Conservation (phyloP, 2,888 invertebrate genomes). For the Phorcus lineatus region DNA sequence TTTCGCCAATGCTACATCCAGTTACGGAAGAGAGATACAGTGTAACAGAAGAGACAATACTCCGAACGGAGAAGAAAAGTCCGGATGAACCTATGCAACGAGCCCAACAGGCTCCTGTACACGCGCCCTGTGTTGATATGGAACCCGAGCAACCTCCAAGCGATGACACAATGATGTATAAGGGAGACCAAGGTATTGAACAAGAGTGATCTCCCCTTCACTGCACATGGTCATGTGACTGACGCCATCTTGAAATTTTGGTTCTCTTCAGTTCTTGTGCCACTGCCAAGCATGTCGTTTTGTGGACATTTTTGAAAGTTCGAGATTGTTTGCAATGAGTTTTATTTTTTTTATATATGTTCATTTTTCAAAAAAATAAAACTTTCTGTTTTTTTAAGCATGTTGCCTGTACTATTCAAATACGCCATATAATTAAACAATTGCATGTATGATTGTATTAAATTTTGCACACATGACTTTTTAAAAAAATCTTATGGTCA, state of each 20-base stretch:
- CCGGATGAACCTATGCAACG: conserved; percentile 42
- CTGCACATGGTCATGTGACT: background rate
- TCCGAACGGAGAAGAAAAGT: conserved; percentile 42
- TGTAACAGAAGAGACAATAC: conserved; percentile 53
- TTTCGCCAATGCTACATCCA: conserved; percentile 28
- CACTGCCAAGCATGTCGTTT: no score
- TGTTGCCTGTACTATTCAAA: no score
- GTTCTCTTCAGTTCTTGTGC: no score
- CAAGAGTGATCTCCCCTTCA: background rate
- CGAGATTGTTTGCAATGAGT: no score
- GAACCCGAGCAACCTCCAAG: background rate
- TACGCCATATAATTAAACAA: no score
- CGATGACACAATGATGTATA: conserved; percentile 3
- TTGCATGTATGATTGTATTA: no score
- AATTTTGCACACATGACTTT: no score
- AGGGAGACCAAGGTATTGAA: conserved; percentile 14
- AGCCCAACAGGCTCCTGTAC: conserved; percentile 2
- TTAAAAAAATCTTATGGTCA: no score
- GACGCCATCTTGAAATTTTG: background rate
- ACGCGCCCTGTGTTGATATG: conserved; percentile 12
- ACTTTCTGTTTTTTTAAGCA: no score
- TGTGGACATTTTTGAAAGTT: no score
- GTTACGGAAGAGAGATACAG: conserved; percentile 48
- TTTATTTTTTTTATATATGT: no score
- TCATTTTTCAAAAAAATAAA: no score